These are phyloP conservation scores for Cloeon dipterum DNA, from an alignment of 2,888 invertebrate genomes.

Conservation along the genomic window DNA sequence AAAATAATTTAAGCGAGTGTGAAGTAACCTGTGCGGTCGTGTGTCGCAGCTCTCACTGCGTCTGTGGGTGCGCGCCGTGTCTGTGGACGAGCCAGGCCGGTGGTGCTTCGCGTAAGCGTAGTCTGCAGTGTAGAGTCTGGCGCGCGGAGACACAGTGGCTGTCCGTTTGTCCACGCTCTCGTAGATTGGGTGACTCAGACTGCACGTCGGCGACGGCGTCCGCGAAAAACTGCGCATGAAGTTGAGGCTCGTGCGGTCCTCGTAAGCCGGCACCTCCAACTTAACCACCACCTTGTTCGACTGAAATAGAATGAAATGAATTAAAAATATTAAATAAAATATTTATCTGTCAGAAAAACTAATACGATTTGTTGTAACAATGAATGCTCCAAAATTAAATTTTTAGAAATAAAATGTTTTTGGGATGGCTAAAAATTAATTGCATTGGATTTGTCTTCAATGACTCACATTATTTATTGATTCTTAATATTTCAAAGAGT, in stretches of 20 bases:
- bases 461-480: no score
- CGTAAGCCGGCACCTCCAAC: slow-evolving; percentile 19
- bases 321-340: no score
- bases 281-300: no score
- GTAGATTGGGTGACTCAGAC: slow-evolving; percentile 18
- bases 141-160: slow-evolving; percentile 10
- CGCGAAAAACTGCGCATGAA: slow-evolving; percentile 27
- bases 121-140: slow-evolving; percentile 17
- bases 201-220: slow-evolving; percentile 21
- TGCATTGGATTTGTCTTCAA: no score
- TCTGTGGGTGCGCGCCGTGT: not conserved
- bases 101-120: not conserved
- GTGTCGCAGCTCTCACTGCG: not conserved
- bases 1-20: no score
- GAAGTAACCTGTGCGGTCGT: not conserved
- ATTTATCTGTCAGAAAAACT: no score
- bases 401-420: no score
- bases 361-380: no score
- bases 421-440: no score
- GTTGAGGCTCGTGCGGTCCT: slow-evolving; percentile 21
- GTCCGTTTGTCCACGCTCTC: slow-evolving; percentile 14
- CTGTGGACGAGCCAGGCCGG: not conserved
- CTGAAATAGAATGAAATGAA: no score
- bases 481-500: no score
- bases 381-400: no score